These are phyloP conservation scores for Cliona cf. orientalis DNA, from an alignment of 37 sponge, comb jelly and placozoan genomes.

Conservation along the genomic window DNA sequence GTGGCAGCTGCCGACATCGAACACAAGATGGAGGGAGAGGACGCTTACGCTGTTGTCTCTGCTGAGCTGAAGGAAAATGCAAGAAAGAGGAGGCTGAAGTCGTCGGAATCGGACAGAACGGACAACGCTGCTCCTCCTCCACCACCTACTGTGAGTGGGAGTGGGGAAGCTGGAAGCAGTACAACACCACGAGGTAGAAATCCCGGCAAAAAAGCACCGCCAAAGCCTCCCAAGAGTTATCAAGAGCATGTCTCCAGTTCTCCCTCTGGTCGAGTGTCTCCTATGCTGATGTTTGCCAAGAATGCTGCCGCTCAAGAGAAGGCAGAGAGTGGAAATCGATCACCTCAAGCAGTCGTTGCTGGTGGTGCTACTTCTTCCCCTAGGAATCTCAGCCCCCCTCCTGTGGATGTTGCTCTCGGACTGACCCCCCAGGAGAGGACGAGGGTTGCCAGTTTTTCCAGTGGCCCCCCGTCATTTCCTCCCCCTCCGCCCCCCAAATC, in stretches of 20 bases:
- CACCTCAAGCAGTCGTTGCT: neutral
- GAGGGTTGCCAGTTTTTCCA: neutral
- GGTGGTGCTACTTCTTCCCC: neutral
- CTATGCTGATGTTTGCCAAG: too few relatives aligned
- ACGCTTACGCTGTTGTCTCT: constrained; percentile 18
- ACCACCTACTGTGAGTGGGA: neutral
- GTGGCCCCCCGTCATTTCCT: constrained; percentile 14
- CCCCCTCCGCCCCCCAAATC: constrained; percentile 28
- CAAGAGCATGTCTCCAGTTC: too few relatives aligned
- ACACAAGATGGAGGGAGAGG: neutral
- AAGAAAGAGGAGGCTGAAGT: neutral
- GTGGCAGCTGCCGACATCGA: constrained; percentile 15
- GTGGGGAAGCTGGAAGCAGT: neutral
- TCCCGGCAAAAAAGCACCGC: neutral
- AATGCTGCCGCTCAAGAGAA: neutral
- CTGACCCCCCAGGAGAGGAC: neutral
- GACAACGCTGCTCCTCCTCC: neutral
- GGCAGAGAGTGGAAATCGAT: too few relatives aligned
- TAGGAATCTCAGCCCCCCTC: neutral
- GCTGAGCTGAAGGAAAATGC: neutral
- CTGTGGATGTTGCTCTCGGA: neutral
- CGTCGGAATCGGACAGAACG: neutral
- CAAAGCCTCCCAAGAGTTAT: neutral
- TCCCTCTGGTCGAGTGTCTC: neutral
- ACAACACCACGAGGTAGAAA: neutral